These are phyloP conservation scores for Cuculus canorus DNA, from an alignment of 2,797 vertebrate species.

Conservation along the genomic window DNA sequence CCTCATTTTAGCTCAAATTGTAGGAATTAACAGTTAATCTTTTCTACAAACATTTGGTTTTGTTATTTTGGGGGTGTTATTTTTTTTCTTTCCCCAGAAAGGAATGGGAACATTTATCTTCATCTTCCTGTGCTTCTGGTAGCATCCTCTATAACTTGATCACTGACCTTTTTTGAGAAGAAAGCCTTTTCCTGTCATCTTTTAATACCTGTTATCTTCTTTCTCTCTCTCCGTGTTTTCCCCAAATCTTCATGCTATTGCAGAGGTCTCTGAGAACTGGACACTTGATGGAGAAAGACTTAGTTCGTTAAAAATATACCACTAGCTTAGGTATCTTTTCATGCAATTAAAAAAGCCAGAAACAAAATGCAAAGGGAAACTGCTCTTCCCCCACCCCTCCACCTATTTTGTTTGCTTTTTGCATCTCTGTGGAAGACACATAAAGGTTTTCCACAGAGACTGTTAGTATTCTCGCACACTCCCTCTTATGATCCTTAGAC, in stretches of 20 bases:
- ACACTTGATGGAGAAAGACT: background rate
- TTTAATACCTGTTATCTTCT: background rate
- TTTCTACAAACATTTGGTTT: background rate
- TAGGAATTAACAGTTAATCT: background rate
- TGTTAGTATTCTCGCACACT: conserved; percentile 2
- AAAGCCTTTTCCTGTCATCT: background rate
- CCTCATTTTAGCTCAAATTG: background rate
- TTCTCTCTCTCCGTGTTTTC: background rate
- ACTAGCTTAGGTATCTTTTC: background rate
- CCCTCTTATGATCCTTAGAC: background rate
- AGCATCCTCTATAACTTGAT: background rate
- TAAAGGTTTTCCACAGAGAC: background rate
- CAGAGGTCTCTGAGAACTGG: background rate
- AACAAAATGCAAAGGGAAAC: background rate
- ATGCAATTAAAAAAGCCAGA: background rate
- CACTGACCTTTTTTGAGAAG: background rate
- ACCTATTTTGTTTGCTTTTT: background rate
- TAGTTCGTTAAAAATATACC: background rate
- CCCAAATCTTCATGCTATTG: background rate
- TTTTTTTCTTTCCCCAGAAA: background rate
- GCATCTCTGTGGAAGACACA: background rate
- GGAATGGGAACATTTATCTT: background rate
- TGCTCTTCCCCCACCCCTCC: background rate
- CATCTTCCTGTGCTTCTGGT: background rate
- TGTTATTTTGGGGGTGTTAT: too few species aligned